phyloP scores from a whole-genome alignment of 2,113 vertebrate species.

The Poeciliopsis occidentalis region DNA sequence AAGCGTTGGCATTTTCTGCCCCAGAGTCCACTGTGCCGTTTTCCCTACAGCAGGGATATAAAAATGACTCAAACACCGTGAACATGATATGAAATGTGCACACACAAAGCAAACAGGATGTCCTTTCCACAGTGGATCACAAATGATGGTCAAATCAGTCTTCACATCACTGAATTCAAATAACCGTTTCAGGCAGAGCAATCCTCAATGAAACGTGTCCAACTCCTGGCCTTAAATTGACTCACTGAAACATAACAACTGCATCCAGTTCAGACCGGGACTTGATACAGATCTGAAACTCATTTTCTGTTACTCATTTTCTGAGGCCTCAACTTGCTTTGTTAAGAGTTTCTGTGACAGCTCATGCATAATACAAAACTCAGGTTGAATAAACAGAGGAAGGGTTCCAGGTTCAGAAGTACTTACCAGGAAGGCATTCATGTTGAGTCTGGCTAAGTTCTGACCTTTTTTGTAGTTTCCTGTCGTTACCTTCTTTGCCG shows the following conservation, averaged over 20 bases:
- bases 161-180: constrained; percentile 23
- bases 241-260: constrained; percentile 18
- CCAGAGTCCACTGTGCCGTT: constrained; percentile 37
- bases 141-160: constrained; percentile 31
- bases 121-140: constrained; percentile 44
- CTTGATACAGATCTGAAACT: not conserved
- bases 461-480: not conserved
- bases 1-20: constrained; percentile 19
- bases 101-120: constrained; percentile 54
- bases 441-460: not conserved
- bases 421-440: constrained; percentile 15
- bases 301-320: not conserved
- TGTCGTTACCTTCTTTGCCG: constrained; percentile 49
- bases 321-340: not conserved
- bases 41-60: constrained; percentile 37
- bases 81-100: constrained; percentile 4
- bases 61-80: constrained; percentile 25
- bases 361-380: not conserved
- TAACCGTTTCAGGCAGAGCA: constrained; percentile 3
- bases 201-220: not conserved
- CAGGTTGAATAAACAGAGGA: constrained; percentile 15
- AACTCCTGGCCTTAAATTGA: constrained; percentile 17
- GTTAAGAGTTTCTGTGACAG: constrained; percentile 6
- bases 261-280: not conserved
- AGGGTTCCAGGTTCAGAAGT: not conserved